Percentiles rank a stretch among this genome's conserved stretches.
Conservation (phyloP, 2,797 vertebrate genomes). For the Zalophus californianus region DNA sequence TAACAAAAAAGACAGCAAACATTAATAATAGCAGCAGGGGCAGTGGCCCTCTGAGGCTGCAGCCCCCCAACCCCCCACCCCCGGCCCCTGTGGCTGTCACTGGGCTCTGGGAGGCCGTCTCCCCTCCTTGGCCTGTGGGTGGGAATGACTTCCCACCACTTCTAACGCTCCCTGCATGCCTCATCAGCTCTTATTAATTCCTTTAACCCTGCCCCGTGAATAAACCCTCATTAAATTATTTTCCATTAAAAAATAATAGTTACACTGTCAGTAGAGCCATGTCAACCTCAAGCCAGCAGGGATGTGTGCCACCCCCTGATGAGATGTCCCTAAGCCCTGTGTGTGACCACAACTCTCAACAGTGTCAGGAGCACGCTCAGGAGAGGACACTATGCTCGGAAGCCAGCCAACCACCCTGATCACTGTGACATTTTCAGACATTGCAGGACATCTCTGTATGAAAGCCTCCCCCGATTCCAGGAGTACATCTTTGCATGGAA, state of each 20-base stretch:
- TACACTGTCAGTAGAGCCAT: background rate
- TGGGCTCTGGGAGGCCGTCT: background rate
- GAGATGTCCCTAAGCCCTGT: background rate
- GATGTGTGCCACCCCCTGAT: background rate
- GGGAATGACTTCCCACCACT: background rate
- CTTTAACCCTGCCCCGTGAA: background rate
- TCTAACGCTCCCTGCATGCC: background rate
- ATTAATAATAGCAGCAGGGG: background rate
- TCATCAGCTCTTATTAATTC: background rate
- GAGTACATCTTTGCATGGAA: background rate
- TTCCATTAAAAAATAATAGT: background rate
- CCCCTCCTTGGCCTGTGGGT: fast-evolving
- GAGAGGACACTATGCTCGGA: background rate
- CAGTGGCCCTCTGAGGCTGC: background rate
- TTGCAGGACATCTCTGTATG: background rate
- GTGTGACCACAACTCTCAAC: background rate
- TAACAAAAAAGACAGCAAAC: background rate
- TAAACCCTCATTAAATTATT: background rate
- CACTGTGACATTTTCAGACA: background rate
- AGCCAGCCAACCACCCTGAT: background rate
- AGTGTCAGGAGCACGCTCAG: background rate
- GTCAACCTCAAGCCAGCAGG: background rate
- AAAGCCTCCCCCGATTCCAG: background rate
- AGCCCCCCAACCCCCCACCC: fast-evolving
- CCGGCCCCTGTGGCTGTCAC: background rate